Evolutionary conservation across 2,113 vertebrate genomes (phyloP).

Genomic region (Pseudorectes ferrugineus): DNA sequence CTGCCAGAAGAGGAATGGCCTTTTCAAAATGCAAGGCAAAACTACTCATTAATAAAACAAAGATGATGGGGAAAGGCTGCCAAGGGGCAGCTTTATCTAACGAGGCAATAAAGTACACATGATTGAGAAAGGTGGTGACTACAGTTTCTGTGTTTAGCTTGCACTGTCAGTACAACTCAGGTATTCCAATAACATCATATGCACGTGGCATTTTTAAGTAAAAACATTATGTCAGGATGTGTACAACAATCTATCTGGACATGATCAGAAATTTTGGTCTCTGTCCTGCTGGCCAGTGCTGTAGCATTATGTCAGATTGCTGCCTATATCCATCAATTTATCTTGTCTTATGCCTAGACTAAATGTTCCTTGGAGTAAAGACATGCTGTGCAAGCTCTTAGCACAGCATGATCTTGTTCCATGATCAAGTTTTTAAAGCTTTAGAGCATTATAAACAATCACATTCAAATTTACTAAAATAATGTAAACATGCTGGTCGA

Average conservation of each 20-base stretch:
- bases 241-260: not conserved
- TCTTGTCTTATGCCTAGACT: not conserved
- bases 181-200: not conserved
- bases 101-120: constrained; percentile 29
- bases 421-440: not conserved
- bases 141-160: not conserved
- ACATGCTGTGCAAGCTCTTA: not conserved
- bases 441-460: not conserved
- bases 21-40: constrained; percentile 48
- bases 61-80: constrained; percentile 32
- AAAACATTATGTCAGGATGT: not conserved
- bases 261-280: not conserved
- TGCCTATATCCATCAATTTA: not conserved
- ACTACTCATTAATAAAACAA: constrained; percentile 64
- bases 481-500: not conserved
- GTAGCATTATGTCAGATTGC: not conserved
- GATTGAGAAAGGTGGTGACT: constrained; percentile 32
- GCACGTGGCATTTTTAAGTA: not conserved
- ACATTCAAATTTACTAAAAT: not conserved
- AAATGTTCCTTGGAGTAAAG: not conserved
- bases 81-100: constrained; percentile 59
- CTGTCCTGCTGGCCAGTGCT: not conserved
- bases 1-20: constrained; percentile 39
- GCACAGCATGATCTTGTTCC: not conserved
- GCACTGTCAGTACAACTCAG: not conserved